Evolutionary conservation across 2,888 invertebrate genomes (phyloP).

Genomic region (Stenurella melanura): DNA sequence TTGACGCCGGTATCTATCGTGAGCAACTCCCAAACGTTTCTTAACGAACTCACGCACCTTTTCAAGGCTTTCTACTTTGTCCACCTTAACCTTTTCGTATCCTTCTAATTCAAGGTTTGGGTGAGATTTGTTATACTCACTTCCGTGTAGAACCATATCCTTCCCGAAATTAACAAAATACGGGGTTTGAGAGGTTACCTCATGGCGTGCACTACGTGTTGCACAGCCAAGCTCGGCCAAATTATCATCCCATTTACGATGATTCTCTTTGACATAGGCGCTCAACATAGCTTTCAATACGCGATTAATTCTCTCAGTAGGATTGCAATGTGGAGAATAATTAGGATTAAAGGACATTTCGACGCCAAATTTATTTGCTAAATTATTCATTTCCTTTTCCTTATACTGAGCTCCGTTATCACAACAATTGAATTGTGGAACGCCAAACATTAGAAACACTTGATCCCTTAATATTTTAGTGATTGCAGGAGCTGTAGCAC

Average conservation of each 20-base stretch:
- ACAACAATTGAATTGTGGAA: conserved; percentile 51
- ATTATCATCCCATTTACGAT: conserved; percentile 40
- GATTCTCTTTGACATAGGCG: conserved; percentile 41
- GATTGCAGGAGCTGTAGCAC: conserved; percentile 47
- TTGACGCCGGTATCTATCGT: too few species aligned
- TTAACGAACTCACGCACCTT: too few species aligned
- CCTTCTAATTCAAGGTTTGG: too few species aligned
- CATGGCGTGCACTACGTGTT: neutral
- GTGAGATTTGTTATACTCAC: too few species aligned
- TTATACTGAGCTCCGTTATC: conserved; percentile 61
- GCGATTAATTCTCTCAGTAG: conserved; percentile 35
- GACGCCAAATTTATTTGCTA: conserved; percentile 13
- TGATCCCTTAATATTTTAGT: conserved; percentile 48
- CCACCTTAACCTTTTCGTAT: too few species aligned
- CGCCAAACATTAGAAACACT: conserved; percentile 51
- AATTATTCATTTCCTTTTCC: conserved; percentile 17
- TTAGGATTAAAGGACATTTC: conserved; percentile 26
- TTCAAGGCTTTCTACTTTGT: too few species aligned
- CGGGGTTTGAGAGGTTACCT: too few species aligned
- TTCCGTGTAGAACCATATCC: too few species aligned
- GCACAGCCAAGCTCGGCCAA: conserved; percentile 38
- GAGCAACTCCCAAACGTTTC: too few species aligned
- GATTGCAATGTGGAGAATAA: conserved; percentile 42
- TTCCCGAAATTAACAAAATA: too few species aligned
- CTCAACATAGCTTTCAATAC: conserved; percentile 19